phyloP scores from a whole-genome alignment of 2,113 vertebrate species.

The Cichladusa arquata region DNA sequence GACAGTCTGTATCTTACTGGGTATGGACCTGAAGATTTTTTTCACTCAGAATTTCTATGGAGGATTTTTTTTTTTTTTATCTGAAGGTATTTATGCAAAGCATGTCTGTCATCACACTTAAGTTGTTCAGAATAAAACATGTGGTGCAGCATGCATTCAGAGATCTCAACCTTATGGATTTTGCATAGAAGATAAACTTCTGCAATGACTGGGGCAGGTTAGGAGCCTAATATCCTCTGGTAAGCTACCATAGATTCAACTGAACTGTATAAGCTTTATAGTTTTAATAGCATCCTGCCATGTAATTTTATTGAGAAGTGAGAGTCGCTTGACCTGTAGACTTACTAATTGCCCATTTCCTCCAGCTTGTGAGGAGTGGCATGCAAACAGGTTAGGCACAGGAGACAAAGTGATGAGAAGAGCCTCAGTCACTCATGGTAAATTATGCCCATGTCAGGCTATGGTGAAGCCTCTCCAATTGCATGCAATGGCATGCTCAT shows the following conservation, averaged over 20 bases:
- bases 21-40: background rate
- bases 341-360: background rate
- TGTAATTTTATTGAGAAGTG: background rate
- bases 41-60: background rate
- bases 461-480: background rate
- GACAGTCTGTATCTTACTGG: background rate
- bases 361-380: background rate
- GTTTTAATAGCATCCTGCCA: background rate
- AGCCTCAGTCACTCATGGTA: background rate
- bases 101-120: background rate
- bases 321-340: background rate
- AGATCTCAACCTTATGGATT: background rate
- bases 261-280: background rate
- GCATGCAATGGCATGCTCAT: accelerated
- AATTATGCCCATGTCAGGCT: background rate
- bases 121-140: background rate
- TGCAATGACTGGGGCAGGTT: too few relatives aligned
- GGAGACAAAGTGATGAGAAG: background rate
- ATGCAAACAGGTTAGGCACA: background rate
- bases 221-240: background rate
- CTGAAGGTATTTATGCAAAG: background rate
- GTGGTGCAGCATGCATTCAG: background rate
- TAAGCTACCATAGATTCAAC: background rate
- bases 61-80: background rate
- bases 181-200: background rate